Conservation (phyloP, 2,113 vertebrate genomes). For the Bettongia penicillata region DNA sequence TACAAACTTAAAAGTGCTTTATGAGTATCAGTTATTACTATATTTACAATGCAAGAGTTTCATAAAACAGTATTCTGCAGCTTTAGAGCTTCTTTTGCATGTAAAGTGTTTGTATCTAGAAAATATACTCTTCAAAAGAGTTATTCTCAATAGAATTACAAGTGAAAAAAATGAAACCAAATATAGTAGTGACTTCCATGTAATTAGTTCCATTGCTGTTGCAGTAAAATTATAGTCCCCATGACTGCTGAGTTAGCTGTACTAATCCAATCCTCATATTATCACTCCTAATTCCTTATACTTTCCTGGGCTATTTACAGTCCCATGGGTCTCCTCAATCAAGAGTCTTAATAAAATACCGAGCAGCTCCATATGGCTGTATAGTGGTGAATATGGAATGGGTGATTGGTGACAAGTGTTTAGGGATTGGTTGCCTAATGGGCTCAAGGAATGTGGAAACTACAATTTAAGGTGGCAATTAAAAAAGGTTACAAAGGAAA, state of each 20-base stretch:
- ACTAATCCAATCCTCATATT: conserved; percentile 21
- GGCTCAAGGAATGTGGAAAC: not conserved
- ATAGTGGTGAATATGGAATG: not conserved
- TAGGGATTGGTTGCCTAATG: not conserved
- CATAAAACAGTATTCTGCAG: conserved; percentile 19
- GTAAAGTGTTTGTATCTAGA: conserved; percentile 21
- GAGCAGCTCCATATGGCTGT: not conserved
- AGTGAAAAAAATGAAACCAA: conserved; percentile 47
- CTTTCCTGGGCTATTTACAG: conserved; percentile 37
- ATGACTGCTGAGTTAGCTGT: conserved; percentile 58
- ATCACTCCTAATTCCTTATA: conserved; percentile 59
- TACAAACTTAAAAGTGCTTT: not conserved
- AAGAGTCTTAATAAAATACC: conserved; percentile 43
- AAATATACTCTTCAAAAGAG: conserved; percentile 19
- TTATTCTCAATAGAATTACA: conserved; percentile 41
- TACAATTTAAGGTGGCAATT: conserved; percentile 46
- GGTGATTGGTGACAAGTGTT: conserved; percentile 29
- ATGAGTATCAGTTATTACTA: not conserved
- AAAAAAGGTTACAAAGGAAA: conserved; percentile 3
- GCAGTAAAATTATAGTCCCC: conserved; percentile 43
- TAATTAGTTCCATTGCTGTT: conserved; percentile 62
- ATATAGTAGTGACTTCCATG: not conserved
- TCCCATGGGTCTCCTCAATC: conserved; percentile 42
- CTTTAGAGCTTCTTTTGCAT: not conserved
- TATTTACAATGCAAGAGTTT: not conserved